Evolutionary conservation across 2,888 invertebrate genomes (phyloP), one percentile per base, ranked within the genome.

Genomic region (Labia minor): DNA sequence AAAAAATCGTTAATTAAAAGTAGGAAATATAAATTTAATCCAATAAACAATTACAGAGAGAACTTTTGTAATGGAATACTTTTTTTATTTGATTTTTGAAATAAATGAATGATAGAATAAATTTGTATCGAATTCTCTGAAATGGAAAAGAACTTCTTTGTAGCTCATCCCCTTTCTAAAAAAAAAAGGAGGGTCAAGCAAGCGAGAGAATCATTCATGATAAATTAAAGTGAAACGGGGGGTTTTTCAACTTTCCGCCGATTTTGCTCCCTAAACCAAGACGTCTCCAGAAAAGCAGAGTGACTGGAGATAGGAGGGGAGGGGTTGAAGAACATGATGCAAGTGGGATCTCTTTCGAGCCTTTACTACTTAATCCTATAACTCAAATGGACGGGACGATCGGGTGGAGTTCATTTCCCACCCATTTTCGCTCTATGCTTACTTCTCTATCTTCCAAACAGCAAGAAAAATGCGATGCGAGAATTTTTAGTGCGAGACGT

Each of bases 141-240:
- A 33, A 33, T 8, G 33, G 33, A 33, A 33, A 11, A 33, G 33
- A 33, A 8, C 33, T 33, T 33, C 33, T 33, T 33, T 33, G n/a
- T n/a, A n/a, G n/a, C n/a, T n/a, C n/a, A n/a, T n/a, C n/a, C n/a
- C n/a, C n/a, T n/a, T n/a, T 33, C 33, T 11, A 33, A 33, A 6
- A 11, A 6, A 6, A 33, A 33, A 11, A 11, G 33, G 11, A 33
- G 33, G 33, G 33, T 49, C 49, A 49, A 49, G n/a, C 16, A 49
- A 49, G 49, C 49, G n/a, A 49, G 49, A 49, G 49, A 49, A 49
- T 49, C 49, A 49, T 49, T 49, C 49, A 49, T 49, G 49, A 49
- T 49, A 49, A 49, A 49, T 49, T 49, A 49, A 49, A 49, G 49
- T 49, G 49, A 16, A 14, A 4, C 16, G 4, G n/a, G 11, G 33